Conservation (phyloP, 2,888 invertebrate genomes). For the Strigamia maritima region DNA sequence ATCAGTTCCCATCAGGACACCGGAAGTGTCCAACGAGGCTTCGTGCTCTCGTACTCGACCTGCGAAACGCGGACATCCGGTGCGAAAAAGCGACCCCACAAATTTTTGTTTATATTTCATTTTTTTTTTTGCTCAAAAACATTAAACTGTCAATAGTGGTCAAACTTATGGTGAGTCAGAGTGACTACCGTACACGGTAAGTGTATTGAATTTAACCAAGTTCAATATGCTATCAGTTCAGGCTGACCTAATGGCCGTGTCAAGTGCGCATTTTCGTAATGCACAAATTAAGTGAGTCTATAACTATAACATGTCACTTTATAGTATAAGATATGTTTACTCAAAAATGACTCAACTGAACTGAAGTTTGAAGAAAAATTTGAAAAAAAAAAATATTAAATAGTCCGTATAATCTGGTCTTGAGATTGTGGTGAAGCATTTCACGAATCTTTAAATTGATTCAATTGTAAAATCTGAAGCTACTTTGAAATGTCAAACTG, state of each 20-base stretch:
- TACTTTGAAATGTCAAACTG: neutral
- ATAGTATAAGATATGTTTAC: too few species aligned
- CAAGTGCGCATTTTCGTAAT: neutral
- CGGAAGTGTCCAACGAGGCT: neutral
- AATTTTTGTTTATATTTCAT: neutral
- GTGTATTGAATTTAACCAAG: neutral
- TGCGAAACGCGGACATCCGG: conserved; percentile 27
- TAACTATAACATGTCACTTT: too few species aligned
- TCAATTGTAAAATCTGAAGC: neutral
- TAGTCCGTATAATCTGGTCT: neutral
- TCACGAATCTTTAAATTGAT: neutral
- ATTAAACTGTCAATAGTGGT: conserved; percentile 15
- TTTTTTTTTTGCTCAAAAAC: neutral
- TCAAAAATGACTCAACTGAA: too few species aligned
- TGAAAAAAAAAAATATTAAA: neutral
- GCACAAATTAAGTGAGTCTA: neutral
- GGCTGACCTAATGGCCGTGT: neutral
- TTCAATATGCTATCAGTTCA: neutral
- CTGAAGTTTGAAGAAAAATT: too few species aligned
- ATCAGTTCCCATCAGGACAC: conserved; percentile 17
- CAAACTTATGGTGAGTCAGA: neutral
- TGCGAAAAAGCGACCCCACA: neutral
- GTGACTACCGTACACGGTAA: neutral
- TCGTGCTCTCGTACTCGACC: conserved; percentile 26
- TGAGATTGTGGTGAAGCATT: too few species aligned